Evolutionary conservation across 2,888 invertebrate species (phyloP).

Genomic region (Pyrrhosoma nymphula): DNA sequence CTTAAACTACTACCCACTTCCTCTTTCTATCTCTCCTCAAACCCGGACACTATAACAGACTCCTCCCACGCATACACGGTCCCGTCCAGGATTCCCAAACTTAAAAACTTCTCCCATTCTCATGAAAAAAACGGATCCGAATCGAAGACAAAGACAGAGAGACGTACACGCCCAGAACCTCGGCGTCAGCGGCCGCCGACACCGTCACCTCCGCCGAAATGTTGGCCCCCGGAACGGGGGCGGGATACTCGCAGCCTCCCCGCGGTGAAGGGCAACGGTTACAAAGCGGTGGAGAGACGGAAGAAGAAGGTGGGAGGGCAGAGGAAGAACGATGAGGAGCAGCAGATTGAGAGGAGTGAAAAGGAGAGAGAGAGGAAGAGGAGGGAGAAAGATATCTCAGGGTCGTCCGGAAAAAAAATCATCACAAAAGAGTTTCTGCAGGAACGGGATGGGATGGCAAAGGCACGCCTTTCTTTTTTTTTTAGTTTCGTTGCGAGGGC

Average conservation of each 20-base stretch:
- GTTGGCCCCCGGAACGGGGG: not conserved
- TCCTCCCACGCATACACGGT: not conserved
- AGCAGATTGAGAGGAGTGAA: too few relatives aligned
- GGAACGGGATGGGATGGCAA: not conserved
- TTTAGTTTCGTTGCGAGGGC: not conserved
- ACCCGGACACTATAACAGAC: not conserved
- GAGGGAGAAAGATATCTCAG: not conserved
- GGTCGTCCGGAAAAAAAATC: constrained; percentile 19
- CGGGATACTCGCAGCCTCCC: not conserved
- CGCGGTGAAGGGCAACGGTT: not conserved
- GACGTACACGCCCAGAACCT: not conserved
- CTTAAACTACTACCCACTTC: not conserved
- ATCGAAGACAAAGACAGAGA: not conserved
- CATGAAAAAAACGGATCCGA: too few relatives aligned
- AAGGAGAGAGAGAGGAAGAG: not conserved
- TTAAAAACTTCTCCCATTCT: too few relatives aligned
- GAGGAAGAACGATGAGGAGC: not conserved
- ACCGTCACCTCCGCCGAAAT: not conserved
- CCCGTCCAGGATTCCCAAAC: not conserved
- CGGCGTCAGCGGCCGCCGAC: not conserved
- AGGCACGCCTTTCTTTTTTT: not conserved
- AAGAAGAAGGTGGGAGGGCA: not conserved
- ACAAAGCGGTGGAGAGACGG: not conserved
- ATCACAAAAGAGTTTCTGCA: not conserved
- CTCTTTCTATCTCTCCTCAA: not conserved